Evolutionary conservation across 1,140 invertebrate species (phyloP).

Genomic region (Macrotrachela quadricornifera): DNA sequence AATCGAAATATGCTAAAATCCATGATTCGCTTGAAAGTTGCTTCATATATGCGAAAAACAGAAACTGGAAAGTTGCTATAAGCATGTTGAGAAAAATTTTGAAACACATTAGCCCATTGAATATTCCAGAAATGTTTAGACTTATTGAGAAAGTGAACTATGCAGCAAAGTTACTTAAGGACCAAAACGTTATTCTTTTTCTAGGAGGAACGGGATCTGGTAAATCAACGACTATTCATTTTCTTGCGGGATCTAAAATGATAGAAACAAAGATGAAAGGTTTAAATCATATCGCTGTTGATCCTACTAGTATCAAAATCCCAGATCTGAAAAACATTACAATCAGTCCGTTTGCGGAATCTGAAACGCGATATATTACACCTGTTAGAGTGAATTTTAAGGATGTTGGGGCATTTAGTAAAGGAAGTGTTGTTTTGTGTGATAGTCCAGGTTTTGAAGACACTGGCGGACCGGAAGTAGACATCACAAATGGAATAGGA

Average conservation of each 20-base stretch:
- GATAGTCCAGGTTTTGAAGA: neutral
- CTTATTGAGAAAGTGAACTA: too few relatives aligned
- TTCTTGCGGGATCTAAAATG: neutral
- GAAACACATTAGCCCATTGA: too few relatives aligned
- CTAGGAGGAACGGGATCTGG: neutral
- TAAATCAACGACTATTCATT: neutral
- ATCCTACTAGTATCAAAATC: neutral
- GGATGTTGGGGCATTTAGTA: neutral
- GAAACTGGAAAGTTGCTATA: too few relatives aligned
- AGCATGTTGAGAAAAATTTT: too few relatives aligned
- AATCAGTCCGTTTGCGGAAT: neutral
- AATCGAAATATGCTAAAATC: too few relatives aligned
- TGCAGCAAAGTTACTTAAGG: too few relatives aligned
- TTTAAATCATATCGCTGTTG: neutral
- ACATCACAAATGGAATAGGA: neutral
- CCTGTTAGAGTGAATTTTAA: neutral
- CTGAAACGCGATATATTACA: neutral
- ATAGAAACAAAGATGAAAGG: neutral
- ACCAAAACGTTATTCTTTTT: neutral
- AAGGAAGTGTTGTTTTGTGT: neutral
- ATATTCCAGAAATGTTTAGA: too few relatives aligned
- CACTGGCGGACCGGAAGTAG: neutral
- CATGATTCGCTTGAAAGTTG: too few relatives aligned
- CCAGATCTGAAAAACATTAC: neutral
- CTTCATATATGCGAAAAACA: too few relatives aligned